These are phyloP conservation scores for Trypoxylon attenuatum DNA, from an alignment of 2,888 invertebrate species.

Conservation along the genomic window DNA sequence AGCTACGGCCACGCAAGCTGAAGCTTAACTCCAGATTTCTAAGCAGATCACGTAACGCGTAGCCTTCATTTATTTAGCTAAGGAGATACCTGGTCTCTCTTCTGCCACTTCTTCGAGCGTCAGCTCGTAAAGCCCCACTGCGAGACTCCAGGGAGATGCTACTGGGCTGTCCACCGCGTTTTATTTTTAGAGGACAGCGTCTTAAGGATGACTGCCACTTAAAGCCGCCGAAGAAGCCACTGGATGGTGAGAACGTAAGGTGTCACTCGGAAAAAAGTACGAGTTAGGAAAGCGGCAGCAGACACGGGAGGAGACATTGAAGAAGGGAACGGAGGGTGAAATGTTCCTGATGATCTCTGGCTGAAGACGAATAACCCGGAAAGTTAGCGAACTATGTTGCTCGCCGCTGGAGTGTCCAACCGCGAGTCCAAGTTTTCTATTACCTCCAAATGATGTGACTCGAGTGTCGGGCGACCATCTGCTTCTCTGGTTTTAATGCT, in stretches of 20 bases:
- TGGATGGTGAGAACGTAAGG: constrained; percentile 9
- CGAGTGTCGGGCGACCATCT: background rate
- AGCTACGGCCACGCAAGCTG: constrained; percentile 11
- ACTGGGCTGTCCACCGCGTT: constrained; percentile 29
- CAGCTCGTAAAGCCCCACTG: constrained; percentile 16
- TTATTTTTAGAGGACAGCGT: constrained; percentile 40
- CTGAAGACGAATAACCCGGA: constrained; percentile 36
- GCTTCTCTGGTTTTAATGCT: background rate
- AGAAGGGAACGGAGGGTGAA: background rate
- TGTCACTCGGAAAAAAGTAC: background rate
- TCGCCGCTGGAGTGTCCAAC: constrained; percentile 21
- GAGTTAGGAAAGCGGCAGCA: background rate
- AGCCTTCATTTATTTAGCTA: constrained; percentile 57
- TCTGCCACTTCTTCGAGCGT: background rate
- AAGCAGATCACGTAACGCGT: constrained; percentile 48
- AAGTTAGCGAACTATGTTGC: background rate
- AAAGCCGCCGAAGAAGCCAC: constrained; percentile 17
- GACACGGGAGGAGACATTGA: background rate
- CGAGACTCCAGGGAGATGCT: too few relatives aligned
- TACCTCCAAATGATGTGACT: constrained; percentile 33
- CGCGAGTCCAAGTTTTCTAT: constrained; percentile 29
- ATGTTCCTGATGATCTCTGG: constrained; percentile 34
- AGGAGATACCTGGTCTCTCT: constrained; percentile 46
- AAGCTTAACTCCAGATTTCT: constrained; percentile 39
- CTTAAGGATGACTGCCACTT: constrained; percentile 40